Evolutionary conservation across 2,113 vertebrate species (phyloP).

Genomic region (Mobula hypostoma): DNA sequence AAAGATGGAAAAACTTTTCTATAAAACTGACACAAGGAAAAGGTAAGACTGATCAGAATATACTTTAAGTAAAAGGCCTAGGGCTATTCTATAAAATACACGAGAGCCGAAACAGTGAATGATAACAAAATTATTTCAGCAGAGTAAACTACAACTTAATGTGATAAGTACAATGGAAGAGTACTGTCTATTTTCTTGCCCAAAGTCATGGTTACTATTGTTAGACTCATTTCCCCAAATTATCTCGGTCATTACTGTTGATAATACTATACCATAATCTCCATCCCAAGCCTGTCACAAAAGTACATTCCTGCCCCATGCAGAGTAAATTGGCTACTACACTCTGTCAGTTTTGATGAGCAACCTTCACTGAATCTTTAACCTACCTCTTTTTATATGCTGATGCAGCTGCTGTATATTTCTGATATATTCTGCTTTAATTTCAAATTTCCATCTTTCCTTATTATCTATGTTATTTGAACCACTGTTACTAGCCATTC

Average conservation of each 20-base stretch:
- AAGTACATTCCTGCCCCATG: constrained; percentile 12
- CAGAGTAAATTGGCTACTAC: constrained; percentile 27
- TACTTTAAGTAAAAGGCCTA: neutral
- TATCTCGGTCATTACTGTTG: constrained; percentile 14
- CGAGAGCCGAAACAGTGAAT: neutral
- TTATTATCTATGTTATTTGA: too few species aligned
- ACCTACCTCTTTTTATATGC: neutral
- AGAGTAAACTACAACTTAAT: neutral
- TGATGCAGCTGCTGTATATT: neutral
- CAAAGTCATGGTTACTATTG: constrained; percentile 5
- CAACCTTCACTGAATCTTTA: neutral
- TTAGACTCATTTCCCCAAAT: constrained; percentile 26
- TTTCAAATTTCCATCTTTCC: neutral
- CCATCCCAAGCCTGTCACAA: neutral
- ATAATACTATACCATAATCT: neutral
- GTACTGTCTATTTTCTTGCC: neutral
- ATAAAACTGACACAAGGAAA: neutral
- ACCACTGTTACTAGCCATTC: neutral
- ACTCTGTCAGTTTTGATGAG: neutral
- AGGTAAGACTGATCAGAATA: constrained; percentile 13
- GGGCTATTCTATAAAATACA: constrained; percentile 11
- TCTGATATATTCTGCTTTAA: neutral
- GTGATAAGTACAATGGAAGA: constrained; percentile 11
- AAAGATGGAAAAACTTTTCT: neutral
- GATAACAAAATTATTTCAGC: constrained; percentile 24